These are phyloP conservation scores for Phyllostomus discolor DNA, from an alignment of 2,113 vertebrate species.

Conservation along the genomic window DNA sequence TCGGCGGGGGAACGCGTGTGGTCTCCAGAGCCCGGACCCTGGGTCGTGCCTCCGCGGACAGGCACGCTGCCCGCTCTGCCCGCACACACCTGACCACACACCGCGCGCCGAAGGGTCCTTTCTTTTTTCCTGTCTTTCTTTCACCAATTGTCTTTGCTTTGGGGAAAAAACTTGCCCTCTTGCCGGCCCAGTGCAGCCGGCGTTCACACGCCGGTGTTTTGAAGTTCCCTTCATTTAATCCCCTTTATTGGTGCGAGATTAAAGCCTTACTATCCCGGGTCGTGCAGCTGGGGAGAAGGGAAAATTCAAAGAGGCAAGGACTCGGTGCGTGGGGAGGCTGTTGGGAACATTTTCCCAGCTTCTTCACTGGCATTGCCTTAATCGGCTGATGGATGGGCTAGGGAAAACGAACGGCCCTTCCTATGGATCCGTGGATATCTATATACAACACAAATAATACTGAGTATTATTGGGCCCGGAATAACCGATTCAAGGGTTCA, in stretches of 20 bases:
- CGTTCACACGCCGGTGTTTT: constrained; percentile 12
- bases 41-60: neutral
- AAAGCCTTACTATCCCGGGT: constrained; percentile 31
- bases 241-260: constrained; percentile 38
- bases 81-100: constrained; percentile 23
- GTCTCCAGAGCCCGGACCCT: fast-evolving
- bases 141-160: neutral
- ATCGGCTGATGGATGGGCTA: neutral
- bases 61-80: neutral
- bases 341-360: constrained; percentile 1
- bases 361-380: neutral
- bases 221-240: constrained; percentile 39
- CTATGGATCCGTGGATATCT: constrained; percentile 47
- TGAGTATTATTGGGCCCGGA: constrained; percentile 70
- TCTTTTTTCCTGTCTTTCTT: neutral
- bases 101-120: neutral
- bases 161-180: neutral
- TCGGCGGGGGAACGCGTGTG: neutral
- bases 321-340: neutral
- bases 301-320: neutral
- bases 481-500: constrained; percentile 77
- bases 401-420: neutral
- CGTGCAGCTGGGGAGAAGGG: constrained; percentile 29
- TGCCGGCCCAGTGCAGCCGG: neutral
- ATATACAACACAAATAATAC: constrained; percentile 64